Base-by-base conservation (phyloP, 2,113 vertebrate species). In the Ailuropoda melanoleuca region DNA sequence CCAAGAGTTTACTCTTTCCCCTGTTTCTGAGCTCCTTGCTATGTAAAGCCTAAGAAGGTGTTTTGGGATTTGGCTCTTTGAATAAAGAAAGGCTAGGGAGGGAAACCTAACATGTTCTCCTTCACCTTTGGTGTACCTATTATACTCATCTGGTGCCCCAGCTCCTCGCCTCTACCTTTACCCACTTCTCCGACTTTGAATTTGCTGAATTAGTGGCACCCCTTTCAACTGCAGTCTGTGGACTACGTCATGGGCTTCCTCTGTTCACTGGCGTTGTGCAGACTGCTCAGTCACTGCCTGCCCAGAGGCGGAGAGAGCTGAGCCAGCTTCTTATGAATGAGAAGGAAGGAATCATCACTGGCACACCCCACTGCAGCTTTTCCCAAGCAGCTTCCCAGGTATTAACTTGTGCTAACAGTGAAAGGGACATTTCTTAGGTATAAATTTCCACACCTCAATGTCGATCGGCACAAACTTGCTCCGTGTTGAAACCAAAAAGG, bases 361-460 rank as follows among this genome's bases (percentile, higher is more conserved):
- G 18, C 86, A 88, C 66, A 43, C 89, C 96, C 82, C 90, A 18
- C 39, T 70, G 58, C 37, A 53, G 34, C 46, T 80, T 77, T 56
- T 93, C 96, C 92, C 81, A 94, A 19, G 82, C 3, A 0, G n/a
- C 58, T 98, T 96, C 94, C 94, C 82, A 88, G 60, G 96, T 92
- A 90, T 24, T 78, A 53, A 92, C 92, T 90, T 96, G 95, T 84
- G 66, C 93, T 74, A 56, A 94, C 84, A 95, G 85, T 11, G 48
- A 97, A 95, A 90, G 97, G 97, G 97, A 97, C 96, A 94, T 97
- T 97, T 97, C 90, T 48, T 29, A 34, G 87, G 34, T 60, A 6
- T 56, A 53, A n/a, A 11, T 81, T 92, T 96, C 97, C 90, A 96
- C 80, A 77, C 15, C 21, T 43, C 62, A 48, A 31, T 24, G 58